These are phyloP conservation scores for Pteruthius melanotis DNA, from an alignment of 2,113 vertebrate genomes.

Conservation along the genomic window DNA sequence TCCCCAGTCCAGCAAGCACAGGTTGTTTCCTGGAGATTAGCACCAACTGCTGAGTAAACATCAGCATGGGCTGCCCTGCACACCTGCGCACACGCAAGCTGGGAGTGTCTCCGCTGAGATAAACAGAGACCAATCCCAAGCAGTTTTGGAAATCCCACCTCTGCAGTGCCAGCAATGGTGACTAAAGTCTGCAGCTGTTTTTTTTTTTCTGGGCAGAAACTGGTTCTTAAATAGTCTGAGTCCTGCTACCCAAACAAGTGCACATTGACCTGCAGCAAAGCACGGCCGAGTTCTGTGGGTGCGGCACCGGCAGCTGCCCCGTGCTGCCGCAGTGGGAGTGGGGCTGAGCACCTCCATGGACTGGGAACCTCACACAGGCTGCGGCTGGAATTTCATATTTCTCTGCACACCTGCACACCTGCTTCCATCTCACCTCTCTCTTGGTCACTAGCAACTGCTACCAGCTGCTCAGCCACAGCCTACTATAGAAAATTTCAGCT, in stretches of 20 bases:
- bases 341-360: neutral
- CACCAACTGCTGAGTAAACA: neutral
- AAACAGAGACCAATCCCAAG: neutral
- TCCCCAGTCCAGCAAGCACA: neutral
- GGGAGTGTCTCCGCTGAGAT: neutral
- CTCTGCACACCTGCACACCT: no score
- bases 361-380: neutral
- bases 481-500: neutral
- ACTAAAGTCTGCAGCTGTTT: neutral
- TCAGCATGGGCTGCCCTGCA: fast-evolving
- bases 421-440: neutral
- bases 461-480: neutral
- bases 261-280: neutral
- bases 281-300: neutral
- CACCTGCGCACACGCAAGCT: neutral
- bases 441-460: no score
- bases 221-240: neutral
- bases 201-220: neutral
- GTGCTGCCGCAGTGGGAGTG: fast-evolving
- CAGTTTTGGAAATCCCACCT: neutral
- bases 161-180: neutral
- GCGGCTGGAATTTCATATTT: neutral
- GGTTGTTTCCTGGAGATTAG: neutral
- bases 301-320: neutral
- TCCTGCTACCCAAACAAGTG: neutral